Conservation (phyloP, 2,113 vertebrate species). For the Okapia johnstoni region DNA sequence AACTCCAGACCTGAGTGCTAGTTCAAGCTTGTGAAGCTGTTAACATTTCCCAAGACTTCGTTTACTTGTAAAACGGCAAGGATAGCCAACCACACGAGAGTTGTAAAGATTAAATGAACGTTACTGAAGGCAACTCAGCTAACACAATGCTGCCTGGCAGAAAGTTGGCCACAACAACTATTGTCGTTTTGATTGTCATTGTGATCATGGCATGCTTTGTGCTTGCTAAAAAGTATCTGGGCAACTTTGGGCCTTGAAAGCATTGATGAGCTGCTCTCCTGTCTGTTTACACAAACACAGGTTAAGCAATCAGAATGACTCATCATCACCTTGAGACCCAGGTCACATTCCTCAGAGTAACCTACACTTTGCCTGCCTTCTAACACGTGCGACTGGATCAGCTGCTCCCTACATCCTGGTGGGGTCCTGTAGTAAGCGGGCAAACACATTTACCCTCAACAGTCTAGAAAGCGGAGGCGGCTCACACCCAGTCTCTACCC, state of each 20-base stretch:
- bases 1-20: background rate
- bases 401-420: background rate
- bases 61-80: background rate
- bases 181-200: background rate
- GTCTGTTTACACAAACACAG: background rate
- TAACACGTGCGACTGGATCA: background rate
- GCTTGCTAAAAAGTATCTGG: background rate
- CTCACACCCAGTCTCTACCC: accelerated
- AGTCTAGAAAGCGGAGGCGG: background rate
- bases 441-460: background rate
- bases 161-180: background rate
- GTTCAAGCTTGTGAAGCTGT: background rate
- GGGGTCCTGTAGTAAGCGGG: background rate
- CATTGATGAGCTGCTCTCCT: background rate
- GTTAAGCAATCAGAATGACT: background rate
- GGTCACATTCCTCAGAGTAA: background rate
- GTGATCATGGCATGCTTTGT: background rate
- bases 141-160: background rate
- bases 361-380: background rate
- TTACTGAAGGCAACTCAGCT: background rate
- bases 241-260: background rate
- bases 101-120: background rate
- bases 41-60: background rate
- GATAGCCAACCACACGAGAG: background rate
- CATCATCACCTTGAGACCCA: background rate